These are phyloP conservation scores for Liparis tanakae DNA, from an alignment of 2,797 vertebrate genomes.

Conservation along the genomic window DNA sequence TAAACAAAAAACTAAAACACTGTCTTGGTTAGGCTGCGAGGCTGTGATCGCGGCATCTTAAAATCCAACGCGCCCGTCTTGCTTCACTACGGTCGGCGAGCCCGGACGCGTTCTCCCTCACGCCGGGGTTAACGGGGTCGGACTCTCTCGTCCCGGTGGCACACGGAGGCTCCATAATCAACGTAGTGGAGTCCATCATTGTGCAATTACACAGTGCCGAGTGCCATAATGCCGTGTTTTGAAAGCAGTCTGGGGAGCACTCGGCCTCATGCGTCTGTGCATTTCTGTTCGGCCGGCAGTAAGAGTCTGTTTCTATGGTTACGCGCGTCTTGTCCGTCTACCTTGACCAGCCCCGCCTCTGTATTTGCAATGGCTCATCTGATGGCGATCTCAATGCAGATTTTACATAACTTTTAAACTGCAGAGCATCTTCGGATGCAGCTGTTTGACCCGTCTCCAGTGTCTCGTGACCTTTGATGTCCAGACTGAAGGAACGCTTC, in stretches of 20 bases:
- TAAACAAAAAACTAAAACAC: conserved; percentile 28
- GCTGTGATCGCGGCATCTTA: conserved; percentile 25
- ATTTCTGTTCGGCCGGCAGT: conserved; percentile 45
- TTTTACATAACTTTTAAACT: background rate
- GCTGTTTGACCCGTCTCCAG: background rate
- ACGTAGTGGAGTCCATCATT: conserved; percentile 69
- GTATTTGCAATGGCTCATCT: conserved; percentile 9
- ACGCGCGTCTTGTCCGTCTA: conserved; percentile 28
- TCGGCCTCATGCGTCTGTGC: conserved; percentile 58
- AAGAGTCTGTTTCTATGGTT: conserved; percentile 41
- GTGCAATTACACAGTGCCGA: conserved; percentile 70
- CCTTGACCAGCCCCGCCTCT: conserved; percentile 9
- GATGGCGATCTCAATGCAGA: background rate
- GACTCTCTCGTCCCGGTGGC: conserved; percentile 50
- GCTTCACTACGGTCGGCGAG: conserved; percentile 34
- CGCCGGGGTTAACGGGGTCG: conserved; percentile 36
- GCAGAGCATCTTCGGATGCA: conserved; percentile 5
- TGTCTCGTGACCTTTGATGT: background rate
- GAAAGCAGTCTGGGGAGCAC: conserved; percentile 58
- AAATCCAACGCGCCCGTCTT: conserved; percentile 27
- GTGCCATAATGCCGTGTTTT: conserved; percentile 73
- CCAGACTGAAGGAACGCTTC: background rate
- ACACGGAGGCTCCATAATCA: conserved; percentile 68
- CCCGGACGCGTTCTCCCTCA: conserved; percentile 52
- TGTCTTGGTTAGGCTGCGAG: background rate